Conservation (phyloP, 2,113 vertebrate species). For the Salvelinus sp. region DNA sequence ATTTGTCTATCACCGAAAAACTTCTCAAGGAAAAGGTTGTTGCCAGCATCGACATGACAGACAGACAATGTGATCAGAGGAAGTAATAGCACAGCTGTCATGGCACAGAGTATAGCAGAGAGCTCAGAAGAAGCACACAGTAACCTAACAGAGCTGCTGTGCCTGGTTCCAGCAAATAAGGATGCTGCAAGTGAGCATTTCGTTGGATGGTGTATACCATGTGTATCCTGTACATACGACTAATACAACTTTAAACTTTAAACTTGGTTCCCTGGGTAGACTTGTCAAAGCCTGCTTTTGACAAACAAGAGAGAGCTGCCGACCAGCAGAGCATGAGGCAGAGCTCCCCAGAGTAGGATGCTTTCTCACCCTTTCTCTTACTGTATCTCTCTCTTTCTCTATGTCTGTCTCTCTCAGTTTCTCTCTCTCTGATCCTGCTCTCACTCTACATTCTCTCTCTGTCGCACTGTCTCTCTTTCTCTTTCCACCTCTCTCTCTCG, state of each 20-base stretch:
- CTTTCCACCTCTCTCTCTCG: no score
- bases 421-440: no score
- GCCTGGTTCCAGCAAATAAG: not conserved
- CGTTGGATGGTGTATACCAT: no score
- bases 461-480: no score
- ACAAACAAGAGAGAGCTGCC: slow-evolving; percentile 42
- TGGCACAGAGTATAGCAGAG: slow-evolving; percentile 5
- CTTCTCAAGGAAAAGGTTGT: not conserved
- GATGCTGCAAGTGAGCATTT: no score
- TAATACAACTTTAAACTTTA: no score
- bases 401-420: no score
- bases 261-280: slow-evolving; percentile 37
- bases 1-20: not conserved
- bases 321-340: slow-evolving; percentile 40
- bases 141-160: not conserved
- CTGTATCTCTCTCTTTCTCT: no score
- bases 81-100: slow-evolving; percentile 48
- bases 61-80: slow-evolving; percentile 36
- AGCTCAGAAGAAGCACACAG: slow-evolving; percentile 22
- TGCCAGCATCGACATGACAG: slow-evolving; percentile 38
- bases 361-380: not conserved
- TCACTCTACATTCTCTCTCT: no score
- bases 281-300: slow-evolving; percentile 51
- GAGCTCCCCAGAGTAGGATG: slow-evolving; percentile 17
- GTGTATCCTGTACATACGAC: no score